Evolutionary conservation across 2,797 vertebrate species (phyloP).

Genomic region (Protosalanx chinensis): DNA sequence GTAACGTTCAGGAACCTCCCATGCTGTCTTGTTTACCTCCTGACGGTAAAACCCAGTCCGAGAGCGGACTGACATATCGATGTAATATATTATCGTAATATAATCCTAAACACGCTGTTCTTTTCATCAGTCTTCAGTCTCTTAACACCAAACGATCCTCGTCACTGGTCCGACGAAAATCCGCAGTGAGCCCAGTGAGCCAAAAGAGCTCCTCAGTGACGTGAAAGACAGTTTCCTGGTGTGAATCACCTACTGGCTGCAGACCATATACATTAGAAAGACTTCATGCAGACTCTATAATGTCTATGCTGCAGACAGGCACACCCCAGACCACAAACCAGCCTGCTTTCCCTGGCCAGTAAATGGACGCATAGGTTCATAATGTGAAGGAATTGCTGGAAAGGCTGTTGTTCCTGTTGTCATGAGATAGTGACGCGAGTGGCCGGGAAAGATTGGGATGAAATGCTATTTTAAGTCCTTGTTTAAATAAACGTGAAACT

Average conservation of each 20-base stretch:
- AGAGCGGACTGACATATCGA: conserved; percentile 77
- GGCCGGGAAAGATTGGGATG: background rate
- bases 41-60: conserved; percentile 83
- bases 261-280: background rate
- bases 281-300: too few species aligned
- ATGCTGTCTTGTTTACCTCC: conserved; percentile 86
- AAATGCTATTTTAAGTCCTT: conserved; percentile 9
- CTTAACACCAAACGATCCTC: background rate
- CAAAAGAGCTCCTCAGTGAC: background rate
- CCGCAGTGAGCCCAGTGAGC: conserved; percentile 12
- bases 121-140: conserved; percentile 12
- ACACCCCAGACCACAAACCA: background rate
- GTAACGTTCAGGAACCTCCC: conserved; percentile 90
- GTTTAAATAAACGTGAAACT: conserved; percentile 1
- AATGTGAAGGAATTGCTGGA: background rate
- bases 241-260: conserved; percentile 8
- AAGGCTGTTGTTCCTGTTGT: background rate
- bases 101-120: background rate
- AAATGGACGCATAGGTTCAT: conserved; percentile 47
- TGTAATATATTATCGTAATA: background rate
- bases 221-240: conserved; percentile 31
- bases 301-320: background rate
- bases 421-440: background rate
- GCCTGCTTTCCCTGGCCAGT: conserved; percentile 18
- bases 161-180: background rate